Evolutionary conservation across 2,113 vertebrate species (phyloP).

Genomic region (Tachuris rubrigastra): DNA sequence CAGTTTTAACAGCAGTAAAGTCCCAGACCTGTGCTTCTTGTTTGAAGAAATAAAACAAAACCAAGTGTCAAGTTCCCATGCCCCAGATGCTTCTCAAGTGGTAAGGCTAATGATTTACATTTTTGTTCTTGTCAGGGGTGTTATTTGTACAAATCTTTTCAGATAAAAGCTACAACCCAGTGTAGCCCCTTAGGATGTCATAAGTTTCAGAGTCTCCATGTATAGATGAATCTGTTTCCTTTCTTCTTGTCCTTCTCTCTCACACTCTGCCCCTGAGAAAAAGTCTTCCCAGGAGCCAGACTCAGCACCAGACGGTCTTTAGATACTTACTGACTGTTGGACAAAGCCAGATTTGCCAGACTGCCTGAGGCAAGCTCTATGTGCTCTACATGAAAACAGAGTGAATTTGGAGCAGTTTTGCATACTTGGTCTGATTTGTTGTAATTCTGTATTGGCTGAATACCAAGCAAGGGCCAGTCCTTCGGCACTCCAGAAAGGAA

Average conservation of each 20-base stretch:
- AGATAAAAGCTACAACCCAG: not conserved
- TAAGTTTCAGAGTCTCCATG: not conserved
- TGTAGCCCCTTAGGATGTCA: not conserved
- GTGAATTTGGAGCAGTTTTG: not conserved
- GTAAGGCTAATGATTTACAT: not conserved
- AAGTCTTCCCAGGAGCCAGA: not conserved
- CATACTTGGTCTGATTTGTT: not conserved
- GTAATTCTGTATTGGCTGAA: not conserved
- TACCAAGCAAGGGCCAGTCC: not conserved
- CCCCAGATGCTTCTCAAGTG: not conserved
- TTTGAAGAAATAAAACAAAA: not conserved
- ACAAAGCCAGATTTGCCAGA: not conserved
- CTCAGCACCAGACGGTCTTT: not conserved
- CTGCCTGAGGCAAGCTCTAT: not conserved
- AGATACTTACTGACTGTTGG: not conserved
- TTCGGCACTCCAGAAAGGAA: not conserved
- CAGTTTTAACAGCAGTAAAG: not conserved
- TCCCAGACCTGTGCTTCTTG: not conserved
- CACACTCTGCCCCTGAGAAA: not conserved
- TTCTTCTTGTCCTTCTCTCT: not conserved
- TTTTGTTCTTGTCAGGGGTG: not conserved
- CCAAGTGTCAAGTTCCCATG: not conserved
- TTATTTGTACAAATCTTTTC: not conserved
- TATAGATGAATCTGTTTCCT: not conserved
- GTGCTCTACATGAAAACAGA: not conserved